Conservation (phyloP, 2,113 vertebrate species). For the Tragelaphus scriptus region DNA sequence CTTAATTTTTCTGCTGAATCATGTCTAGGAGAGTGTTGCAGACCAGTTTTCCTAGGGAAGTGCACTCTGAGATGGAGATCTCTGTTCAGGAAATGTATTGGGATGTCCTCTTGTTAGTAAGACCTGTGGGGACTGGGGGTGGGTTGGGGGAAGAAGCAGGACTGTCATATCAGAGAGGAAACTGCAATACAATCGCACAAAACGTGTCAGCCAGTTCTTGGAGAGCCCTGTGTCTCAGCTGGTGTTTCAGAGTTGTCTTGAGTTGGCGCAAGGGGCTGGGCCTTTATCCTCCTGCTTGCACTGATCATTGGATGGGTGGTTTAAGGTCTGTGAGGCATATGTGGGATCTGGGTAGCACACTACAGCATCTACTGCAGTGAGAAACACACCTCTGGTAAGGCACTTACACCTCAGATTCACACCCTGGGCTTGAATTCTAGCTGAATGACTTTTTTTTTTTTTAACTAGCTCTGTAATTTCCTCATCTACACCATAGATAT, state of each 20-base stretch:
- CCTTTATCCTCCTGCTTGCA: background rate
- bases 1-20: background rate
- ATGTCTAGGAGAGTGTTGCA: background rate
- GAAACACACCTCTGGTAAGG: background rate
- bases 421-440: background rate
- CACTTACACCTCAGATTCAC: background rate
- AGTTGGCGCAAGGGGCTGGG: background rate
- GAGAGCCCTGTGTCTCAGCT: background rate
- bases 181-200: background rate
- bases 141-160: background rate
- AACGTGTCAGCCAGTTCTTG: background rate
- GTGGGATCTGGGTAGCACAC: too few species aligned
- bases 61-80: background rate
- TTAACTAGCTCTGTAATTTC: background rate
- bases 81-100: background rate
- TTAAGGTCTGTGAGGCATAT: background rate
- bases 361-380: too few species aligned
- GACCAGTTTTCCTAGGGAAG: background rate
- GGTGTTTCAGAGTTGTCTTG: background rate
- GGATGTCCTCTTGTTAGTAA: background rate
- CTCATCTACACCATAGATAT: background rate
- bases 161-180: background rate
- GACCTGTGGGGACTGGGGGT: background rate
- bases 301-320: background rate
- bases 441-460: background rate